phyloP scores from a whole-genome alignment of 2,888 invertebrate genomes.

The Fragum fragum region DNA sequence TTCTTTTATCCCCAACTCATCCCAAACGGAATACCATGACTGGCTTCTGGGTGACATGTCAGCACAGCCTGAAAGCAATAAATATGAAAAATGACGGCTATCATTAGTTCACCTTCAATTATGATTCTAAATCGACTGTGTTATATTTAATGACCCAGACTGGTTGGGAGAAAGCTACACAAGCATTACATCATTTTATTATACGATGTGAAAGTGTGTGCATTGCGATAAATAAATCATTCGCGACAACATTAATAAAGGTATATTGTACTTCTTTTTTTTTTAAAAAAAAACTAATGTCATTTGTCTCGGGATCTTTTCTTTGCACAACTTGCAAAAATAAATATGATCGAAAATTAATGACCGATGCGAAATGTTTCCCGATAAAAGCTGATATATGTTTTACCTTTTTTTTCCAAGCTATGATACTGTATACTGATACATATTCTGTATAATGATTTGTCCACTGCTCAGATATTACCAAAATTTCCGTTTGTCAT shows the following conservation, averaged over 20 bases:
- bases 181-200: background rate
- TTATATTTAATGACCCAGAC: background rate
- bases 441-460: too few species aligned
- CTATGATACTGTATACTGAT: too few species aligned
- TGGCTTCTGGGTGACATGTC: background rate
- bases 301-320: background rate
- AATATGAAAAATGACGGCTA: background rate
- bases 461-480: too few species aligned
- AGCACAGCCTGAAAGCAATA: background rate
- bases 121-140: slow-evolving; percentile 1
- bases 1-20: too few species aligned
- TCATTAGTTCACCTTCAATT: slow-evolving; percentile 1
- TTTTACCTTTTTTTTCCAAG: too few species aligned
- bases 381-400: too few species aligned
- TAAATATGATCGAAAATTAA: too few species aligned
- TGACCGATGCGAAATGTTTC: too few species aligned
- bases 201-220: background rate
- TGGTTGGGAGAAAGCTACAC: background rate
- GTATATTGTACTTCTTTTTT: background rate
- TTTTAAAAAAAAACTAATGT: background rate
- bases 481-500: too few species aligned
- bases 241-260: slow-evolving; percentile 3
- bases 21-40: too few species aligned
- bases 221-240: background rate
- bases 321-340: too few species aligned